Evolutionary conservation across 1,140 invertebrate genomes (phyloP).

Genomic region (Acromyrmex charruanus): DNA sequence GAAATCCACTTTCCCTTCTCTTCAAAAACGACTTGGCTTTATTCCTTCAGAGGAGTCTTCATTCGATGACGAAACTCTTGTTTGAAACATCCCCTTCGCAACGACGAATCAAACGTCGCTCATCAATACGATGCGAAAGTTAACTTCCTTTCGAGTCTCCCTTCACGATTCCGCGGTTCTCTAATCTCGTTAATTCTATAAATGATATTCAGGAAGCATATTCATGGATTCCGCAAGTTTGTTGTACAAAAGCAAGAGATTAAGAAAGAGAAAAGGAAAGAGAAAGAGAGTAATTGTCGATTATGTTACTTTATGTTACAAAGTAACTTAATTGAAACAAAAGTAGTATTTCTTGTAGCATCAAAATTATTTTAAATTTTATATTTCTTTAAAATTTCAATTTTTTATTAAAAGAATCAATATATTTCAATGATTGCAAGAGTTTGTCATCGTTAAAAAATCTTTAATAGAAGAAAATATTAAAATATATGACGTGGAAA

Average conservation of each 20-base stretch:
- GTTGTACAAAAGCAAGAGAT: constrained; percentile 44
- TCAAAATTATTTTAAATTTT: constrained; percentile 21
- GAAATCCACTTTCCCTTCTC: constrained; percentile 36
- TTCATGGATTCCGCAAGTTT: constrained; percentile 17
- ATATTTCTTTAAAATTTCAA: neutral
- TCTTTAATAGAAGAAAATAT: neutral
- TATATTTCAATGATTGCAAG: constrained; percentile 21
- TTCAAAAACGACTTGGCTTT: constrained; percentile 11
- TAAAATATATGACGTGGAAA: neutral
- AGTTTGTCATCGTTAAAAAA: neutral
- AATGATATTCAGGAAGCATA: constrained; percentile 12
- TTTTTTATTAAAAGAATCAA: neutral
- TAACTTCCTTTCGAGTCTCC: constrained; percentile 38
- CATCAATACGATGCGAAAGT: constrained; percentile 52
- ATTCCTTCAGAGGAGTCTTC: constrained; percentile 13
- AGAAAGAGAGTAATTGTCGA: neutral
- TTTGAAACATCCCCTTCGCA: constrained; percentile 44
- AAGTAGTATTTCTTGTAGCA: neutral
- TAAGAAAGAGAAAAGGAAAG: constrained; percentile 24
- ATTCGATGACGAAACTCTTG: constrained; percentile 41
- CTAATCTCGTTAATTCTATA: constrained; percentile 47
- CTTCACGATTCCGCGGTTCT: constrained; percentile 12
- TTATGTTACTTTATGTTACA: neutral
- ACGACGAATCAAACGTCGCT: constrained; percentile 37
- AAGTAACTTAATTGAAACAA: neutral